phyloP scores from a whole-genome alignment of 2,113 vertebrate genomes.

The Catharus minimus region DNA sequence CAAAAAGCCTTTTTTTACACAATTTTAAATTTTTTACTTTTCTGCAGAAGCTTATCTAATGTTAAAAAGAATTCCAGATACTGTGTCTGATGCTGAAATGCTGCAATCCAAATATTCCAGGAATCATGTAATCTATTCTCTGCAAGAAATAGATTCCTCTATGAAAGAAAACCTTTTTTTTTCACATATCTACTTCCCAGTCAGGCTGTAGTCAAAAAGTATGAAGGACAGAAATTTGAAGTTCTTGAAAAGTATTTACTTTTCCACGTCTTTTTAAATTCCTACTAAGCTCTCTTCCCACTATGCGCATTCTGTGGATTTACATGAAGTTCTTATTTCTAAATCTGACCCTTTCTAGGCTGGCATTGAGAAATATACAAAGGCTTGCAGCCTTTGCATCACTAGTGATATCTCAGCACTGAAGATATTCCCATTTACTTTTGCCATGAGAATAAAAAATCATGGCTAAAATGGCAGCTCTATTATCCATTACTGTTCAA shows the following conservation, averaged over 20 bases:
- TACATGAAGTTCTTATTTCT: not conserved
- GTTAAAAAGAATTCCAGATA: slow-evolving; percentile 51
- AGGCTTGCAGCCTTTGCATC: not conserved
- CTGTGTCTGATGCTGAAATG: slow-evolving; percentile 51
- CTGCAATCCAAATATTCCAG: slow-evolving; percentile 31
- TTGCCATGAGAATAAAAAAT: not conserved
- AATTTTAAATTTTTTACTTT: slow-evolving; percentile 46
- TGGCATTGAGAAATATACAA: not conserved
- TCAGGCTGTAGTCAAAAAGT: slow-evolving; percentile 7
- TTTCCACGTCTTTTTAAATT: not conserved
- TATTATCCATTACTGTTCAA: not conserved
- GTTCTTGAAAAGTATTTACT: not conserved
- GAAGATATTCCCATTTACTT: not conserved
- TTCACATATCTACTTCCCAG: not conserved
- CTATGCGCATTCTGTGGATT: not conserved
- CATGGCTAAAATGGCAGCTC: not conserved
- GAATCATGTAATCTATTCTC: slow-evolving; percentile 17
- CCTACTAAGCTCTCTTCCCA: not conserved
- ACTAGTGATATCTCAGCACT: not conserved
- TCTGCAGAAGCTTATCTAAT: slow-evolving; percentile 33
- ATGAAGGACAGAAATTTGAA: not conserved
- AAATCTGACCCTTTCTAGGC: not conserved
- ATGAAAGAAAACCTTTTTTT: not conserved
- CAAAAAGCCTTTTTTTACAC: slow-evolving; percentile 39
- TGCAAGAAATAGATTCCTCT: slow-evolving; percentile 23